A percentile compares a stretch with the other conserved stretches of the same genome.
Conservation (phyloP, 2,797 vertebrate genomes). For the Enteromius fasciolatus region DNA sequence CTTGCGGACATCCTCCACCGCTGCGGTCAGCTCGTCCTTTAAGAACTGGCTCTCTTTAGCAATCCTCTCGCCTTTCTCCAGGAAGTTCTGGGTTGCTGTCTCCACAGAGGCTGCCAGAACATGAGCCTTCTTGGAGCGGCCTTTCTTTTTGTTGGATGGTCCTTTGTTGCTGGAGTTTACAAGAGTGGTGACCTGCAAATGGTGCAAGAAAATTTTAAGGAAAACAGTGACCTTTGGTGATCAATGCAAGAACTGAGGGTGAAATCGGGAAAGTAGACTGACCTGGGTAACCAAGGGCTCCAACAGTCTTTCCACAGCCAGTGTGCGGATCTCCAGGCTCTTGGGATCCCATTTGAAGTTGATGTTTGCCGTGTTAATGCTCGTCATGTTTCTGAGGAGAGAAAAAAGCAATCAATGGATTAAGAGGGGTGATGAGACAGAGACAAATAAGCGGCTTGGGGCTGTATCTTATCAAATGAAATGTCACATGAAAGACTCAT, state of each 20-base stretch:
- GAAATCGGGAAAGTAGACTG: background rate
- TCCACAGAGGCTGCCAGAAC: conserved; percentile 97
- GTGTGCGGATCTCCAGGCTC: conserved; percentile 94
- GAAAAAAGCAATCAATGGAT: conserved; percentile 3
- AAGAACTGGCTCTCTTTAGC: conserved; percentile 98
- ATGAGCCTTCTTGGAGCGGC: conserved; percentile 98
- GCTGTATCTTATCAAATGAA: conserved; percentile 12
- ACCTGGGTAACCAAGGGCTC: conserved; percentile 98
- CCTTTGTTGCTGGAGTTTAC: conserved; percentile 98
- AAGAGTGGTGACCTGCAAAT: conserved; percentile 90
- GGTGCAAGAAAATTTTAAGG: background rate
- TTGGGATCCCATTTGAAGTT: conserved; percentile 99
- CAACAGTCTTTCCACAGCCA: conserved; percentile 93
- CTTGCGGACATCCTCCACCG: conserved; percentile 98
- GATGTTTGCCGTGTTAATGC: conserved; percentile 90
- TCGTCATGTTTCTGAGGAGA: conserved; percentile 79
- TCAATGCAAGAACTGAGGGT: background rate
- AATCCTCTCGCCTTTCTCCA: conserved; percentile 98
- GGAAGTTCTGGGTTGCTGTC: conserved; percentile 95
- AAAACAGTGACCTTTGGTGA: background rate
- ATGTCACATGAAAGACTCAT: conserved; percentile 16
- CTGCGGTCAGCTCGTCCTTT: conserved; percentile 94
- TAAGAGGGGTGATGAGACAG: background rate
- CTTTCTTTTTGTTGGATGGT: conserved; percentile 98
- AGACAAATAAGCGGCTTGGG: background rate